A percentile compares a stretch with the other conserved stretches of the same genome.
Evolutionary conservation across 2,888 invertebrate genomes (phyloP).

Genomic region (Rotaria sp.): DNA sequence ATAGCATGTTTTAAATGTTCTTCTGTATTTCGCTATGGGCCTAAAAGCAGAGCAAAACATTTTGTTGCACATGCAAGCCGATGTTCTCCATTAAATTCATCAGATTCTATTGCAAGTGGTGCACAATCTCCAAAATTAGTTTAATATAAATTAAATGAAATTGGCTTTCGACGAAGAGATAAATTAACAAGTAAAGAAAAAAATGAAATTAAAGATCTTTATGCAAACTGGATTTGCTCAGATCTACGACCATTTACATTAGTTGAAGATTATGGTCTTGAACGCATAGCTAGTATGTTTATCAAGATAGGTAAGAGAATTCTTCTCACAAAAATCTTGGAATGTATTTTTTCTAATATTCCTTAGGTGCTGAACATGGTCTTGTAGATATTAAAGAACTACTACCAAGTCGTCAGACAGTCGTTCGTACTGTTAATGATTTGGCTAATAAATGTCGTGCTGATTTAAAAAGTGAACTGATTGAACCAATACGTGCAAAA

Average conservation of each 20-base stretch:
- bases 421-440: not conserved
- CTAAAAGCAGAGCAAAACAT: not conserved
- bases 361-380: not conserved
- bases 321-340: not conserved
- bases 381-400: not conserved
- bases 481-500: not conserved
- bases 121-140: not conserved
- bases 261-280: not conserved
- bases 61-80: not conserved
- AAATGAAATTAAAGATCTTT: not conserved
- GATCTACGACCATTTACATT: not conserved
- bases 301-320: not conserved
- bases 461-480: not conserved
- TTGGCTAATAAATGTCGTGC: not conserved
- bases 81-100: not conserved
- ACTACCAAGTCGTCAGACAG: not conserved
- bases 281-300: not conserved
- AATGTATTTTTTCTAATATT: not conserved
- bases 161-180: not conserved
- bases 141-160: not conserved
- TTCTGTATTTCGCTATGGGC: not conserved
- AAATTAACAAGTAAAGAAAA: not conserved
- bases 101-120: not conserved
- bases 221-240: not conserved
- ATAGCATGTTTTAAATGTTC: not conserved